Conservation (phyloP, 2,888 invertebrate genomes). For the Orthosia cruda region DNA sequence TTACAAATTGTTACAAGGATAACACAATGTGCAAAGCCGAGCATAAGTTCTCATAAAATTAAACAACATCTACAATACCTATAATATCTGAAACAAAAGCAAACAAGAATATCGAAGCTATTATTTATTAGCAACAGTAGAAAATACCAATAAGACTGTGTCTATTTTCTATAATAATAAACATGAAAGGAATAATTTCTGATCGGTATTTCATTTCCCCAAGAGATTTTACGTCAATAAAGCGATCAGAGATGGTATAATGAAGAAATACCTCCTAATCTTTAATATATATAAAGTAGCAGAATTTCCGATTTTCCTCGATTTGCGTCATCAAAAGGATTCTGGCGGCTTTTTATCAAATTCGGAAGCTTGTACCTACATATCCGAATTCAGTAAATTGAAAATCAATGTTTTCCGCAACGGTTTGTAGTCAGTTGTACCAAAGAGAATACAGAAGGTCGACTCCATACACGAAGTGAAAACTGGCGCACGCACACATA, state of each 20-base stretch:
- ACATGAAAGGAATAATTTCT: conserved; percentile 28
- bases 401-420: conserved; percentile 54
- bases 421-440: conserved; percentile 6
- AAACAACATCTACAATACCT: neutral
- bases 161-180: conserved; percentile 9
- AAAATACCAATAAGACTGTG: conserved; percentile 15
- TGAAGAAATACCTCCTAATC: conserved; percentile 28
- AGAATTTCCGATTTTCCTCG: conserved; percentile 32
- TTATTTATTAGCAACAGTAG: conserved; percentile 17
- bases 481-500: neutral
- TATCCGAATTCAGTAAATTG: conserved; percentile 46
- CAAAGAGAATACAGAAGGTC: conserved; percentile 1
- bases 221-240: conserved; percentile 14
- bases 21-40: neutral
- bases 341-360: conserved; percentile 50
- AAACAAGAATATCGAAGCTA: neutral
- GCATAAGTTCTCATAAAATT: neutral
- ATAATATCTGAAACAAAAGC: neutral
- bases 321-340: conserved; percentile 28
- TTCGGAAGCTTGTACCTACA: conserved; percentile 28
- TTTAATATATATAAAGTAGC: conserved; percentile 23
- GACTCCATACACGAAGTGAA: neutral
- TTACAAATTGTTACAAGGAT: neutral
- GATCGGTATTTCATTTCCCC: conserved; percentile 37
- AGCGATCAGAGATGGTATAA: conserved; percentile 27